Conservation (phyloP, 37 sponge, comb jelly and placozoan species). For the Sycon ciliatum region DNA sequence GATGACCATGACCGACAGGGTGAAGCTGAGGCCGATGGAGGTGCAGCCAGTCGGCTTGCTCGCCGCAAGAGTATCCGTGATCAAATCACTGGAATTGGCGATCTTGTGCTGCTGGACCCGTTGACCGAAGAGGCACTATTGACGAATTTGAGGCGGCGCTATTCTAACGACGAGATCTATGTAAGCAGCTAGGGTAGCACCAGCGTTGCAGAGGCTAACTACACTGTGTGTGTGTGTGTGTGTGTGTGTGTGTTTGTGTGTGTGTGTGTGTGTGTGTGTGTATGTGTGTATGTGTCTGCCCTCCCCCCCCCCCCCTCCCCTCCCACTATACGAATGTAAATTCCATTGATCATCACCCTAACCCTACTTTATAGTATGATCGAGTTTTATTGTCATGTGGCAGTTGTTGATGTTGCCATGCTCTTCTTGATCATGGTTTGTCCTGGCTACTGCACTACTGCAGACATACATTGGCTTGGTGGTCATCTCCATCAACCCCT, state of each 20-base stretch:
- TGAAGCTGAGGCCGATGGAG: too few relatives aligned
- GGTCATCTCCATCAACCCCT: constrained; percentile 77
- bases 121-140: constrained; percentile 56
- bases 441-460: background rate
- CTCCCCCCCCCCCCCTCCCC: background rate
- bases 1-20: too few relatives aligned
- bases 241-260: too few relatives aligned
- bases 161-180: constrained; percentile 55
- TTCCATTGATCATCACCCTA: background rate
- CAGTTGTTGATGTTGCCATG: background rate
- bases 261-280: too few relatives aligned
- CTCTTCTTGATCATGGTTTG: background rate
- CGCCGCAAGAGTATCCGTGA: too few relatives aligned
- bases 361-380: too few relatives aligned
- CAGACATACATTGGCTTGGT: constrained; percentile 86
- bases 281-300: background rate
- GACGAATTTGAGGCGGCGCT: constrained; percentile 54
- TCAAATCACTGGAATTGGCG: constrained; percentile 63
- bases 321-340: background rate
- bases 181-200: constrained; percentile 32
- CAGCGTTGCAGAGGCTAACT: too few relatives aligned
- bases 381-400: background rate
- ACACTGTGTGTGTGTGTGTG: constrained; percentile 18
- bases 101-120: constrained; percentile 70
- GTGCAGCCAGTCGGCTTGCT: too few relatives aligned